These are phyloP conservation scores for Trachops cirrhosus DNA, from an alignment of 2,797 vertebrate genomes.

Conservation along the genomic window DNA sequence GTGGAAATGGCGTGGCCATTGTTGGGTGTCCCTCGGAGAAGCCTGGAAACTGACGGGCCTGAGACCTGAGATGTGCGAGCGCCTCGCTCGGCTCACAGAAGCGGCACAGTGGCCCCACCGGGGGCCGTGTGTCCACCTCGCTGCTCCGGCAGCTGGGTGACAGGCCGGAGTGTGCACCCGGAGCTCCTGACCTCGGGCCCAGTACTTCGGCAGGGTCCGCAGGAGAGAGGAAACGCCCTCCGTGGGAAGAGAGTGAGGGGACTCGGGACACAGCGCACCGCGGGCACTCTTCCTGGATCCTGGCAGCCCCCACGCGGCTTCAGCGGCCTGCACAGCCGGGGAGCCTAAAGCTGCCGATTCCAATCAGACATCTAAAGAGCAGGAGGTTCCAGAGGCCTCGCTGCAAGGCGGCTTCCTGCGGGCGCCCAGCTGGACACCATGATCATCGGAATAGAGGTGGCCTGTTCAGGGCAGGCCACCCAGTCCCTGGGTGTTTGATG, in stretches of 20 bases:
- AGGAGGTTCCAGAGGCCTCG: background rate
- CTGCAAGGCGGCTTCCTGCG: background rate
- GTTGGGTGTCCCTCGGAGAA: fast-evolving
- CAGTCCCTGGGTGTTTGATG: background rate
- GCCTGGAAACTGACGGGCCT: background rate
- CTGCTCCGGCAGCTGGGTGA: background rate
- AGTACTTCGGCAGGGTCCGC: background rate
- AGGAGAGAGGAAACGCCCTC: background rate
- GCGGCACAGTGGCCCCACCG: fast-evolving
- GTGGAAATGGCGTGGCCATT: background rate
- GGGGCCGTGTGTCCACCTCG: too few species aligned
- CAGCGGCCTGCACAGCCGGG: background rate
- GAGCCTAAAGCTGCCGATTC: background rate
- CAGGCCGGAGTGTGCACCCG: background rate
- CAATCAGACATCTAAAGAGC: background rate
- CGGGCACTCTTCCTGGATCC: background rate
- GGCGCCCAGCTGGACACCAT: background rate
- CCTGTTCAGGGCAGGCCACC: background rate
- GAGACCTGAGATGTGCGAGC: background rate
- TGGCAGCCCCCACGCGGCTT: background rate
- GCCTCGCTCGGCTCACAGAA: too few species aligned
- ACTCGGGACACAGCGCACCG: background rate
- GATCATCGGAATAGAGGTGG: background rate
- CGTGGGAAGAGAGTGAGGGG: background rate
- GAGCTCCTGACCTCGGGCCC: background rate